Evolutionary conservation across 1,140 invertebrate species (phyloP), one percentile per base, ranked within the genome.

Genomic region (Sweltsa coloradensis): DNA sequence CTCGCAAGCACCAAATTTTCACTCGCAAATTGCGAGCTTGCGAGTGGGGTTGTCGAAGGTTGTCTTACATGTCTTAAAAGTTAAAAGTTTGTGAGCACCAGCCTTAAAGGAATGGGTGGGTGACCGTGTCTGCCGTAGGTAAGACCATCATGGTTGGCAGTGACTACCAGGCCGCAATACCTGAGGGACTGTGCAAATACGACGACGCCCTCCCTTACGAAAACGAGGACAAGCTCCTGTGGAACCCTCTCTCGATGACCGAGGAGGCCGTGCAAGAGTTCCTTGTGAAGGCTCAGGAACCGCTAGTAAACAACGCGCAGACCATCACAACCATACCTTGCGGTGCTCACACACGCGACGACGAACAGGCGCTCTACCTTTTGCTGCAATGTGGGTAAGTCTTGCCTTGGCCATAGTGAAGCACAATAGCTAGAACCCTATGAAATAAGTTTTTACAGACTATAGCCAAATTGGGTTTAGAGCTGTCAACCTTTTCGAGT

Each of bases 161-260:
- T 55, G 88, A 93, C 59, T 97, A 87, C 63, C 93, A 97, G 70
- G 93, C 92, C 14, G 76, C 76, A 46, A 91, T 97, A 58, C 92
- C 93, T 1, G 89, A 92, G 64, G 90, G 88, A 16, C 68, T 96
- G 3, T 85, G 82, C 58, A 81, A 80, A 59, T 95, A 96, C 68
- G 92, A 89, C 60, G 89, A 94, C 70, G 85, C 85, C 3, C 71
- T 89, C 51, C 90, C 91, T 0, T 96, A 97, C 67, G 91, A 97
- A 69, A 96, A 96, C 71, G 89, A 95, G 65, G 93, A 97, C 62
- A 89, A 92, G 65, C 70, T 96, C 46, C 66, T 97, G 1, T 97
- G 93, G 93, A 85, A 92, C 65, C 92, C 92, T 2, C 74, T 70
- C 55, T 74, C 76, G 51, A 69, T 93, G 37, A 73, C 75, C 19